A percentile compares a stretch with the other conserved stretches of the same genome.
phyloP scores from a whole-genome alignment of 2,888 invertebrate species.

The Pyrgus malvae region DNA sequence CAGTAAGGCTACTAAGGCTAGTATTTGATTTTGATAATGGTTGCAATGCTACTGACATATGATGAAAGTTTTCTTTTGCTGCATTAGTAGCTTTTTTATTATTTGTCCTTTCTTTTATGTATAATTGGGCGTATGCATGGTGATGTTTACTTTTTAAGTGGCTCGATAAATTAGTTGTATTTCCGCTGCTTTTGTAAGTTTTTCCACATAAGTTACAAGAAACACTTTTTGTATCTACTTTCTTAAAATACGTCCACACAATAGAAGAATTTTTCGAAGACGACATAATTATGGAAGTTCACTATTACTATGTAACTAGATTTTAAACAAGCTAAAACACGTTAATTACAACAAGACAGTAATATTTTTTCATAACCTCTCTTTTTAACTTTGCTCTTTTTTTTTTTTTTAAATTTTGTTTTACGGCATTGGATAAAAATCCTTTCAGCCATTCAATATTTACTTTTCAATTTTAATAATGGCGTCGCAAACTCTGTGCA shows the following conservation, averaged over 20 bases:
- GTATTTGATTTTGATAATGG: constrained; percentile 11
- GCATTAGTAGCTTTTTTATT: constrained; percentile 5
- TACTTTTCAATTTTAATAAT: too few species aligned
- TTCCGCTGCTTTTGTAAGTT: constrained; percentile 2
- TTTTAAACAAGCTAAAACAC: constrained; percentile 3
- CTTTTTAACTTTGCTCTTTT: too few species aligned
- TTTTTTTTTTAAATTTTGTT: too few species aligned
- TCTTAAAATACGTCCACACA: constrained; percentile 20
- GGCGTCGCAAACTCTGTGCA: too few species aligned
- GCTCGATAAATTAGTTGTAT: background rate
- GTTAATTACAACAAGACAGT: too few species aligned
- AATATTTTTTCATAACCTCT: too few species aligned
- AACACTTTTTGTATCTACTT: constrained; percentile 14
- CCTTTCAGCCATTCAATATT: too few species aligned
- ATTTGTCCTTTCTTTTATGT: constrained; percentile 10
- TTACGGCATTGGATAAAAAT: too few species aligned
- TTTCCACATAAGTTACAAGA: constrained; percentile 18
- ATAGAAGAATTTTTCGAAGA: constrained; percentile 10
- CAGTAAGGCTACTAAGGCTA: constrained; percentile 3
- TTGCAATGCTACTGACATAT: constrained; percentile 6
- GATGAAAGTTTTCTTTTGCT: constrained; percentile 5
- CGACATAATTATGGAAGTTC: background rate
- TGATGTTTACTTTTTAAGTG: constrained; percentile 12
- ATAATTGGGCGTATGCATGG: constrained; percentile 10
- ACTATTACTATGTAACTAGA: constrained; percentile 4